Base-by-base conservation (phyloP, 64 coral and sea anemone genomes). In the Platygyra sinensis region DNA sequence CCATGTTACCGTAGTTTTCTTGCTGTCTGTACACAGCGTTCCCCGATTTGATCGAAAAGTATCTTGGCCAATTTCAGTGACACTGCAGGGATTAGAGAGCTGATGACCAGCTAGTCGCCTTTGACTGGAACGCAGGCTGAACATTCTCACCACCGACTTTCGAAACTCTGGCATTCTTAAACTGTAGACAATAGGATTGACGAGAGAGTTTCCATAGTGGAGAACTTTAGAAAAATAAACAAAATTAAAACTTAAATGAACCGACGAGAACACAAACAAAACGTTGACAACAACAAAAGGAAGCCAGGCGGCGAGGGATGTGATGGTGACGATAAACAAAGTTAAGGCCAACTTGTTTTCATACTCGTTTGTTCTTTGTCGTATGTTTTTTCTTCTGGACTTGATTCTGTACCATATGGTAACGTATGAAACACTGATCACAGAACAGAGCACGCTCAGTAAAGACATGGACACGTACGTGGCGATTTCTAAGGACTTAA, bases 331-430 rank as follows among this genome's bases (percentile, higher is more conserved):
- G 22, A 91, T 91, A 20, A 83, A 73, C 52, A 91, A 69, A 8
- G 89, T 91, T 20, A 91, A n/a, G 10, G 89, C 89, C 12, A 91
- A 52, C 71, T 86, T 91, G 65, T 72, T 80, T 76, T 91, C 89
- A 20, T 85, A 84, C 62, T 91, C 89, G n/a, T 55, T 86, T 4
- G 79, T 71, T 15, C 57, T 78, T 71, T 91, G 83, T 28, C 80
- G 89, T 9, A 84, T 62, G 30, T 65, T 39, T 27, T 20, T 91
- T 18, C 89, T 60, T 30, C 85, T 80, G 5, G 82, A 30, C 19
- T 42, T 91, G 71, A 61, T 84, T 76, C 54, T 60, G 52, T 32
- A 51, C 89, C 89, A 91, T 57, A 91, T 91, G 19, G 59, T 65
- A 1, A 77, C 4, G n/a, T 91, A 91, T 4, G 89, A 72, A 16